Evolutionary conservation across 2,797 vertebrate species (phyloP).

Genomic region (Lycodopsis pacificus): DNA sequence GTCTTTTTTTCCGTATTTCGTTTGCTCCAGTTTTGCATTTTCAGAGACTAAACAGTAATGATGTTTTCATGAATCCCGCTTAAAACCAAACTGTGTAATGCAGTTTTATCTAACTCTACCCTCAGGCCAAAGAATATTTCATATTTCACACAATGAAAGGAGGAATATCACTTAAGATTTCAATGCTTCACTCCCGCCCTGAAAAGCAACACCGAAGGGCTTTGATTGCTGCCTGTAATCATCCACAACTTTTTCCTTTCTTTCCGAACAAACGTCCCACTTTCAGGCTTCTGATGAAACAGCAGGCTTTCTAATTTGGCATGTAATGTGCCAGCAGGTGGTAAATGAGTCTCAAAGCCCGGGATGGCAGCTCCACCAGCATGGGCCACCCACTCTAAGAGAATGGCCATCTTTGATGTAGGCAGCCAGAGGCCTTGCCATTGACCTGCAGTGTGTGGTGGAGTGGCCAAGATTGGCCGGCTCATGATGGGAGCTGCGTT

Average conservation of each 20-base stretch:
- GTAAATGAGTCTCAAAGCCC: constrained; percentile 72
- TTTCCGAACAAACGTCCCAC: constrained; percentile 51
- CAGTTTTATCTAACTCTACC: constrained; percentile 33
- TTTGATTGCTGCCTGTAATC: constrained; percentile 64
- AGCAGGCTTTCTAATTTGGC: constrained; percentile 76
- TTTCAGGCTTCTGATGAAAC: constrained; percentile 67
- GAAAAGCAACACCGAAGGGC: constrained; percentile 45
- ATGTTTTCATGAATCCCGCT: constrained; percentile 36
- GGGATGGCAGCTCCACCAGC: constrained; percentile 58
- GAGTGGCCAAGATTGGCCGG: constrained; percentile 46
- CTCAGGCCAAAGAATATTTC: constrained; percentile 27
- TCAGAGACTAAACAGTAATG: constrained; percentile 24
- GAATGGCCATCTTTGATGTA: constrained; percentile 66
- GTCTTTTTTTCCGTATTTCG: neutral
- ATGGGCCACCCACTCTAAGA: constrained; percentile 66
- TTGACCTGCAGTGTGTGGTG: constrained; percentile 66
- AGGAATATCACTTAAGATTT: constrained; percentile 36
- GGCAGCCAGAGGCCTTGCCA: constrained; percentile 53
- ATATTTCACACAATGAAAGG: constrained; percentile 26
- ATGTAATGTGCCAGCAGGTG: constrained; percentile 75
- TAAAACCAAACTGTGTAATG: constrained; percentile 24
- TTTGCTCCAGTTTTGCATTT: constrained; percentile 24
- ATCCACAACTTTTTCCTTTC: constrained; percentile 45
- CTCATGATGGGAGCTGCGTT: constrained; percentile 60
- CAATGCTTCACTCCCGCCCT: constrained; percentile 29